Conservation (phyloP, 2,113 vertebrate genomes). For the Pluvianellus socialis region DNA sequence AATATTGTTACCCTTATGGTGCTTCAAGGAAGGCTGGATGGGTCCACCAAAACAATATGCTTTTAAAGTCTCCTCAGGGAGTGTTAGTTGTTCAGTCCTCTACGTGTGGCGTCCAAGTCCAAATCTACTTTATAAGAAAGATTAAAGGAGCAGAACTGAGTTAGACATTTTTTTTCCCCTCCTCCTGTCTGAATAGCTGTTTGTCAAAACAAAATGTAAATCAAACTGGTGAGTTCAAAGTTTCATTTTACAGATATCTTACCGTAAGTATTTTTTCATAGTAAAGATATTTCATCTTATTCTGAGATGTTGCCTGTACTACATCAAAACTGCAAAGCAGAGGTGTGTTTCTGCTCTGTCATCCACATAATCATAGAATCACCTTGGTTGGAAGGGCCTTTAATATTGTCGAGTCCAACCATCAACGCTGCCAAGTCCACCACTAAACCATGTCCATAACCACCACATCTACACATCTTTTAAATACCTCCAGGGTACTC, state of each 20-base stretch:
- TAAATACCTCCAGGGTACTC: no score
- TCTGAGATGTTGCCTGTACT: not conserved
- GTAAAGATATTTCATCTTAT: not conserved
- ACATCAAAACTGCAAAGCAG: not conserved
- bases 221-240: not conserved
- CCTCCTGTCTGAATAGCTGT: not conserved
- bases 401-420: no score
- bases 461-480: no score
- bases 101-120: not conserved
- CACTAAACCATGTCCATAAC: no score
- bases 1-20: not conserved
- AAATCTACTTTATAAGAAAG: not conserved
- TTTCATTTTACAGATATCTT: not conserved
- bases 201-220: not conserved
- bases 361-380: not conserved
- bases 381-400: no score
- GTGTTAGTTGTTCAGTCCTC: not conserved
- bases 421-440: no score
- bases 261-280: not conserved
- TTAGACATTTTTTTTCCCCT: not conserved
- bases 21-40: not conserved
- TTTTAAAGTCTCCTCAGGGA: not conserved
- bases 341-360: not conserved
- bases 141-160: not conserved
- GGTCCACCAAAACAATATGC: not conserved